Base-by-base conservation (phyloP, 2,797 vertebrate genomes). In the Triplophysa bombifrons region DNA sequence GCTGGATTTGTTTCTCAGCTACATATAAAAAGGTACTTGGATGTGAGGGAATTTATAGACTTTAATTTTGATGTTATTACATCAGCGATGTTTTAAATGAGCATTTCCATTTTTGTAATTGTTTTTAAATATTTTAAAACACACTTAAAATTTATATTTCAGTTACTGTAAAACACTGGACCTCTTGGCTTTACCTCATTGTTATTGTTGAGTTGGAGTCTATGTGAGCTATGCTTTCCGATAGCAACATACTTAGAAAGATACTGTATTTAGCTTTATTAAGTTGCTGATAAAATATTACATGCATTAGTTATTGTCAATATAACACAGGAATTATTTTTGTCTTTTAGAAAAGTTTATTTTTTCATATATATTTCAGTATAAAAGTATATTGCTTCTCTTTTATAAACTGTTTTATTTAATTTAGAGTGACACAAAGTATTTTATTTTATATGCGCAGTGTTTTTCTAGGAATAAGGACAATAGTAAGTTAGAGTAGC, bases 191-290 rank as follows among this genome's bases (percentile, higher is more conserved):
- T 50, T 64, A 84, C 50, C 66, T 68, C 34, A 20, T 58, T 38
- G 20, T 13, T 80, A 20, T n/a, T 19, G 8, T 68, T 72, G n/a
- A 71, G 22, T 34, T 1, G 16, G 17, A 27, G 14, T 81, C 86
- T 58, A 11, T 66, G 63, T 76, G 44, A 81, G 60, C 58, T 73
- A 2, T 34, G 74, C 81, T 81, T 25, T 16, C 79, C 65, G 19
- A 67, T 7, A 38, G 50, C 16, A 66, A 66, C 48, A 41, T 55
- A 66, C 20, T 14, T 22, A 41, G 41, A 30, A 75, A 41, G 3
- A 20, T 30, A 17, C 8, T 34, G 2, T 46, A 6, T 58, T 20
- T 22, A 27, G 51, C 63, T 66, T 55, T 30, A 50, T 4, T 0
- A 50, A 14, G 17, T 4, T 77, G 11, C 17, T 14, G 17, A 50